Conservation (phyloP, 2,113 vertebrate genomes). For the Syngnathus typhle region DNA sequence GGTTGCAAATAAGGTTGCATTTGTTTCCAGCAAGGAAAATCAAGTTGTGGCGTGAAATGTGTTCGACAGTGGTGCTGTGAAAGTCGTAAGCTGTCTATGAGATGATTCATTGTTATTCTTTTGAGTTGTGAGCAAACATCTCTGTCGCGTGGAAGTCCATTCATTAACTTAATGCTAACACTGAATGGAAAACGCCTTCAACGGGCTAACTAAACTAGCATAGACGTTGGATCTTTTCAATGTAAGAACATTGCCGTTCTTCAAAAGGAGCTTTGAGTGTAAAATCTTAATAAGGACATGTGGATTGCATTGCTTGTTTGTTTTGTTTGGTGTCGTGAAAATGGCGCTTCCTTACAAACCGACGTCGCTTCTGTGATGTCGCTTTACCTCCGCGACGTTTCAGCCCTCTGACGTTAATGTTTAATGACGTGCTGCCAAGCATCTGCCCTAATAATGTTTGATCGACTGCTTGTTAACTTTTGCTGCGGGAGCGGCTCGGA, state of each 20-base stretch:
- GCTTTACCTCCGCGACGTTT: constrained; percentile 26
- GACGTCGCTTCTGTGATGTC: constrained; percentile 50
- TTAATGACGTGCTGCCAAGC: constrained; percentile 30
- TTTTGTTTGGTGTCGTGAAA: constrained; percentile 50
- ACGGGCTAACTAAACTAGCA: too few relatives aligned
- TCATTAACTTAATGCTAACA: too few relatives aligned
- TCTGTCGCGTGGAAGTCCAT: background rate
- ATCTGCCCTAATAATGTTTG: constrained; percentile 40
- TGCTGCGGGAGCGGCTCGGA: constrained; percentile 32
- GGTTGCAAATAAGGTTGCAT: constrained; percentile 15
- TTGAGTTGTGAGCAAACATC: too few relatives aligned
- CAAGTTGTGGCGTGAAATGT: constrained; percentile 16
- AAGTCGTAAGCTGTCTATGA: too few relatives aligned
- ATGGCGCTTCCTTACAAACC: constrained; percentile 57
- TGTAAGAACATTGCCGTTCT: constrained; percentile 32
- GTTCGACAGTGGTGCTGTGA: background rate
- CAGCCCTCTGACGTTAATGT: constrained; percentile 29
- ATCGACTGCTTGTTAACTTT: constrained; percentile 34
- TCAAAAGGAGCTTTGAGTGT: constrained; percentile 44
- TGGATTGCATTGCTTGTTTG: constrained; percentile 45
- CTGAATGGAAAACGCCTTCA: too few relatives aligned
- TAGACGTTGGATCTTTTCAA: constrained; percentile 8
- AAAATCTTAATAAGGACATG: constrained; percentile 39
- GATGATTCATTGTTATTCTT: too few relatives aligned
- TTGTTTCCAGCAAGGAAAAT: constrained; percentile 7